Percentiles rank a stretch among this genome's conserved stretches.
phyloP scores from a whole-genome alignment of 2,113 vertebrate species.

The Saccopteryx leptura region DNA sequence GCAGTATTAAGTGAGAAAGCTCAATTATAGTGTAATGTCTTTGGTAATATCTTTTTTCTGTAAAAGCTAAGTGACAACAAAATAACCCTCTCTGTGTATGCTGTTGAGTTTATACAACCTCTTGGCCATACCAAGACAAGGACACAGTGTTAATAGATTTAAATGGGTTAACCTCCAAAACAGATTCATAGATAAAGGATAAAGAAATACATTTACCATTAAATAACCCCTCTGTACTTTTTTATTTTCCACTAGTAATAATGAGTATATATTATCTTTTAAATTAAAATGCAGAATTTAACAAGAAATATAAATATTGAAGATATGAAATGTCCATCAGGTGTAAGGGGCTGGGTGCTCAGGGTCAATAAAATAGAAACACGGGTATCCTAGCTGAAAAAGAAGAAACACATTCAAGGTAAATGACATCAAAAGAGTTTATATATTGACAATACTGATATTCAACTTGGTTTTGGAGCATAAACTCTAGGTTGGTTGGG shows the following conservation, averaged over 20 bases:
- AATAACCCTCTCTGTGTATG: accelerated
- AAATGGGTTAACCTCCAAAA: not conserved
- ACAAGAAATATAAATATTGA: not conserved
- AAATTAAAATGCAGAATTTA: not conserved
- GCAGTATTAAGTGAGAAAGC: not conserved
- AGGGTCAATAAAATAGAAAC: accelerated
- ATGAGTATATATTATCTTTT: not conserved
- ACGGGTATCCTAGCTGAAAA: accelerated
- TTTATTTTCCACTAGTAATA: not conserved
- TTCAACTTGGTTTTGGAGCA: accelerated
- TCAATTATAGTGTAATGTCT: accelerated
- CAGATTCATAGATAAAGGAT: accelerated
- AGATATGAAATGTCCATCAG: not conserved
- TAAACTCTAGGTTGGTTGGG: not conserved
- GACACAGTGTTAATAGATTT: accelerated
- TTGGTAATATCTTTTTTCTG: not conserved
- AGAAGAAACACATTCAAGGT: accelerated
- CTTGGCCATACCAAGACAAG: accelerated
- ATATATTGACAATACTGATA: accelerated
- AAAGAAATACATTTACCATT: not conserved
- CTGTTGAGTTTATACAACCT: accelerated
- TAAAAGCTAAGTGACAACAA: not conserved
- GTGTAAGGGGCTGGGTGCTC: not conserved
- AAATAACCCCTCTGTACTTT: too few species aligned
- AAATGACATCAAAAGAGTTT: accelerated